Evolutionary conservation across 2,797 vertebrate species (phyloP).

Genomic region (Micromesistius poutassou): DNA sequence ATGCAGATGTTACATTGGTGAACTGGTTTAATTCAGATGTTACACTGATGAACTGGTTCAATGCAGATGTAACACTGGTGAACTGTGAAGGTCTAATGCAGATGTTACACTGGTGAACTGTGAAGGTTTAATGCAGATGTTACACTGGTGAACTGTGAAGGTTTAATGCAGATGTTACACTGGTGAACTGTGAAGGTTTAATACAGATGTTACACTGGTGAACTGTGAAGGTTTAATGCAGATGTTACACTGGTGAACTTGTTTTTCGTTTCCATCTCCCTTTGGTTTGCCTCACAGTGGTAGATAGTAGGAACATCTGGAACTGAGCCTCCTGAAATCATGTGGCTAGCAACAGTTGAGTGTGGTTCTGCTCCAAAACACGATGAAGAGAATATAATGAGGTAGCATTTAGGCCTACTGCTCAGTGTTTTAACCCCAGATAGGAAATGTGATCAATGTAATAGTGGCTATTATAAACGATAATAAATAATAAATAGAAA

Average conservation of each 20-base stretch:
- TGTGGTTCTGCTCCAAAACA: background rate
- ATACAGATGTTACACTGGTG: conserved; percentile 9
- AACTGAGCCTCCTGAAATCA: background rate
- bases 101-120: no score
- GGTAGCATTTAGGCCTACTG: background rate
- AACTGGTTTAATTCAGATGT: no score
- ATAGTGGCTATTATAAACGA: background rate
- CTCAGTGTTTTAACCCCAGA: background rate
- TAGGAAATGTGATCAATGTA: background rate
- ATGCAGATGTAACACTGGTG: no score
- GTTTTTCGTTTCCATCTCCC: background rate
- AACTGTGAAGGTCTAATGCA: no score
- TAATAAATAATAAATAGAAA: background rate
- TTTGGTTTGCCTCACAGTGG: background rate
- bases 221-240: conserved; percentile 46
- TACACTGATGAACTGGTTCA: no score
- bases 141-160: no score
- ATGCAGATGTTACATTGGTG: no score
- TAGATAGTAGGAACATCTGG: background rate
- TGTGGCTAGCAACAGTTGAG: background rate
- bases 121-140: no score
- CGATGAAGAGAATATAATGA: background rate
- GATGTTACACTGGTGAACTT: conserved; percentile 31
- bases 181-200: no score
- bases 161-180: no score